phyloP scores from a whole-genome alignment of 2,113 vertebrate species.

The Nymphicus hollandicus region DNA sequence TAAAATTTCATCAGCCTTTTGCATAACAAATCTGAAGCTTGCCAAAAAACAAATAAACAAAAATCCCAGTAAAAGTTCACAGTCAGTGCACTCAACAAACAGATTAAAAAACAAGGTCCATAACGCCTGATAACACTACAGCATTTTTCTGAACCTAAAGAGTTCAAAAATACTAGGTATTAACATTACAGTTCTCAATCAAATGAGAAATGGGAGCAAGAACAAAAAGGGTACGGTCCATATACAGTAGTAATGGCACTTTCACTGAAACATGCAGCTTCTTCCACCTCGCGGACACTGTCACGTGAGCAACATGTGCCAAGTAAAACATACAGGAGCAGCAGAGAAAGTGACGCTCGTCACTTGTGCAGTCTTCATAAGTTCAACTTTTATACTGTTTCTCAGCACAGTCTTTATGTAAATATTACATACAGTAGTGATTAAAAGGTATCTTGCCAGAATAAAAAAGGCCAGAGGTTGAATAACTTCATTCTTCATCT shows the following conservation, averaged over 20 bases:
- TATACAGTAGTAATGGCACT: constrained; percentile 87
- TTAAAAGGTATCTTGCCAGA: constrained; percentile 53
- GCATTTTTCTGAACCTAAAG: constrained; percentile 67
- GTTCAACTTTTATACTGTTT: constrained; percentile 37
- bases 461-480: constrained; percentile 45
- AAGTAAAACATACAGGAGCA: constrained; percentile 78
- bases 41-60: constrained; percentile 70
- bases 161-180: constrained; percentile 71
- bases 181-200: constrained; percentile 69
- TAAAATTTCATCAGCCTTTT: constrained; percentile 73
- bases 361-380: constrained; percentile 75
- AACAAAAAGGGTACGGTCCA: constrained; percentile 70
- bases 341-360: constrained; percentile 78
- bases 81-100: constrained; percentile 80
- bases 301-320: constrained; percentile 82
- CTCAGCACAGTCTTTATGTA: constrained; percentile 74
- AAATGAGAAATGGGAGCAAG: constrained; percentile 52
- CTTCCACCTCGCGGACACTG: constrained; percentile 80
- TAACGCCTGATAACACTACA: constrained; percentile 71
- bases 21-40: constrained; percentile 77
- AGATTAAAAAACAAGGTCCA: constrained; percentile 70
- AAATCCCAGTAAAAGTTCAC: constrained; percentile 70
- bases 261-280: constrained; percentile 82
- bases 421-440: constrained; percentile 93
- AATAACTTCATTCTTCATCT: constrained; percentile 89